These are phyloP conservation scores for Chloroclysta siterata DNA, from an alignment of 2,888 invertebrate genomes.

Conservation along the genomic window DNA sequence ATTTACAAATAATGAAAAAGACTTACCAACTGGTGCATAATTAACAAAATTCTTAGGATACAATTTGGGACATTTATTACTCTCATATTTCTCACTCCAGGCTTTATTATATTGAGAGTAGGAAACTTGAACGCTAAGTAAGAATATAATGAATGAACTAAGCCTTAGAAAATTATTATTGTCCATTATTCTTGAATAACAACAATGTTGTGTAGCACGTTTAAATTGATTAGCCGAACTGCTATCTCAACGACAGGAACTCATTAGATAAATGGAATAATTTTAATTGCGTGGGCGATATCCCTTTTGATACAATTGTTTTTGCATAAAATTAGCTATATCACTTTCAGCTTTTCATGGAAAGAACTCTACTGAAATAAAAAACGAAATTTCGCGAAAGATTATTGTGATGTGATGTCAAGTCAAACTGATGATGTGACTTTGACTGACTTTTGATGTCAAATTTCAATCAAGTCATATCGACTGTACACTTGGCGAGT, in stretches of 20 bases:
- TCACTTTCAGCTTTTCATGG: neutral
- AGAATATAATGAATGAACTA: conserved; percentile 55
- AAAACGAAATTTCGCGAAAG: neutral
- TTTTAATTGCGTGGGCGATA: conserved; percentile 32
- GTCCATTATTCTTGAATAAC: conserved; percentile 44
- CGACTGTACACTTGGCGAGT: too few relatives aligned
- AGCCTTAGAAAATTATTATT: conserved; percentile 45
- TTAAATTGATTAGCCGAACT: conserved; percentile 5
- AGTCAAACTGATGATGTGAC: too few relatives aligned
- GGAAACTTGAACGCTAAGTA: conserved; percentile 58
- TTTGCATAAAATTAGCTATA: neutral
- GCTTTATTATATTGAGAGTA: conserved; percentile 73
- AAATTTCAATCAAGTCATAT: too few relatives aligned
- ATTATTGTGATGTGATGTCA: neutral
- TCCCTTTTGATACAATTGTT: conserved; percentile 8
- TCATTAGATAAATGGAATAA: conserved; percentile 18
- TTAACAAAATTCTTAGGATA: conserved; percentile 84
- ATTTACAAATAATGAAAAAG: neutral
- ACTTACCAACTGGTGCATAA: conserved; percentile 84
- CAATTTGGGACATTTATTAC: conserved; percentile 81
- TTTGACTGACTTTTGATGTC: too few relatives aligned
- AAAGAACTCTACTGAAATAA: conserved; percentile 3
- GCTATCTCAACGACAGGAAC: conserved; percentile 31
- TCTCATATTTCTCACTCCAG: conserved; percentile 80
- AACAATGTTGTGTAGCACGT: conserved; percentile 15